Base-by-base conservation (phyloP, 2,113 vertebrate genomes). In the Ondatra zibethicus region DNA sequence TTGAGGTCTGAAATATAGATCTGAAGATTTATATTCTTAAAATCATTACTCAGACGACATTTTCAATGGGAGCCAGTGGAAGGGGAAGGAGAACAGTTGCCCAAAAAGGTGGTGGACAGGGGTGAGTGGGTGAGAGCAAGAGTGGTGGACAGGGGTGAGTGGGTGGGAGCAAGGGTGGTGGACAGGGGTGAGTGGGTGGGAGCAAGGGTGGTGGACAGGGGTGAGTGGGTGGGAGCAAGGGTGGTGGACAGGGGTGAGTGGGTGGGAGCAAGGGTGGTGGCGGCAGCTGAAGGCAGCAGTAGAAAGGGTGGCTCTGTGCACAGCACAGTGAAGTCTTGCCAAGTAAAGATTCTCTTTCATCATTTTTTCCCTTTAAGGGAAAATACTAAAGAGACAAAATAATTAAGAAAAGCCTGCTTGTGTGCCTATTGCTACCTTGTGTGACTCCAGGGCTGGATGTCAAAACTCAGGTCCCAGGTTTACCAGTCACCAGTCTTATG, bases 1-100 rank as follows among this genome's bases (percentile, higher is more conserved):
- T 93, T 96, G 42, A 88, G 73, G 61, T 82, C 95, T 96, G 86
- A 94, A 58, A 92, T 90, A 88, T 50, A 94, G 61, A 66, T 50
- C 3, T 39, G 89, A 93, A 89, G 52, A 63, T 23, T 58, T 88
- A 78, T 81, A 36, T 93, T 93, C 50, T 94, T 89, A 50, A 50
- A 96, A 84, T 31, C 36, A 86, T 36, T 66, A 80, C 77, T 68
- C 13, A 4, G 27, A 33, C 29, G 25, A 13, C 23, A 23, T 77
- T 90, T 96, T 29, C 1, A 63, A 33, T 76, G 93, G 66, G 25
- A 86, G 58, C 36, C 36, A 75, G 39, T 45, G 33, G 11, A 61
- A 8, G 21, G n/a, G 80, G 17, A 75, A 65, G 42, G 19, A 82
- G 68, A 81, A 68, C 47, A 76, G 47, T 9, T 6, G 1, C 52